Conservation (phyloP, 1,140 invertebrate genomes). For the Drosophila parabipectinata region DNA sequence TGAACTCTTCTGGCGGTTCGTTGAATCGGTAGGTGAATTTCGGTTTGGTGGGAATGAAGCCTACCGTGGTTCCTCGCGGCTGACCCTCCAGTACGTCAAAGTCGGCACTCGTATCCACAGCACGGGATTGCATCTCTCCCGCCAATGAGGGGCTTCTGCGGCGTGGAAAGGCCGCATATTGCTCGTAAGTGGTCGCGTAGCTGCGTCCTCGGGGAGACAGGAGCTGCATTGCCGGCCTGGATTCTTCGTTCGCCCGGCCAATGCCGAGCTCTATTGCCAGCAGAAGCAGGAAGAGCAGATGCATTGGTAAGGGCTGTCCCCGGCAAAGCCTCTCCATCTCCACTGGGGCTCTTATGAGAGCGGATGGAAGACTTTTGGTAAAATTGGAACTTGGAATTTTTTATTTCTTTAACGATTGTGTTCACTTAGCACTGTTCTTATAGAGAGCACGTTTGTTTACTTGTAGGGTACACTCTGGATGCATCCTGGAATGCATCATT, state of each 20-base stretch:
- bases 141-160: conserved; percentile 70
- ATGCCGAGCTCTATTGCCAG: conserved; percentile 8
- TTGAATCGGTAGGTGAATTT: conserved; percentile 96
- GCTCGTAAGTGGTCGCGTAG: conserved; percentile 73
- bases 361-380: conserved; percentile 18
- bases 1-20: conserved; percentile 93
- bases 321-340: conserved; percentile 28
- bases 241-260: conserved; percentile 13
- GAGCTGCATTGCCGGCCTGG: conserved; percentile 35
- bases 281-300: conserved; percentile 37
- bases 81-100: conserved; percentile 93
- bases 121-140: conserved; percentile 92
- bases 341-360: conserved; percentile 9
- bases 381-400: conserved; percentile 13
- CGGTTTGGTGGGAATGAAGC: conserved; percentile 92
- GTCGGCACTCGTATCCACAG: conserved; percentile 93
- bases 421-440: conserved; percentile 35
- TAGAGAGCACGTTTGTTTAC: conserved; percentile 33
- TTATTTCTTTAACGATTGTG: background rate
- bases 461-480: conserved; percentile 22
- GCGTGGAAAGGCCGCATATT: conserved; percentile 74
- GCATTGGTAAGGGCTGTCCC: conserved; percentile 8
- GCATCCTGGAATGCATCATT: conserved; percentile 41
- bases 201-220: conserved; percentile 62
- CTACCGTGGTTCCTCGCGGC: conserved; percentile 92